A percentile compares a stretch with the other conserved stretches of the same genome.
Conservation (phyloP, 1,140 invertebrate species). For the Andrena cerasifolii region DNA sequence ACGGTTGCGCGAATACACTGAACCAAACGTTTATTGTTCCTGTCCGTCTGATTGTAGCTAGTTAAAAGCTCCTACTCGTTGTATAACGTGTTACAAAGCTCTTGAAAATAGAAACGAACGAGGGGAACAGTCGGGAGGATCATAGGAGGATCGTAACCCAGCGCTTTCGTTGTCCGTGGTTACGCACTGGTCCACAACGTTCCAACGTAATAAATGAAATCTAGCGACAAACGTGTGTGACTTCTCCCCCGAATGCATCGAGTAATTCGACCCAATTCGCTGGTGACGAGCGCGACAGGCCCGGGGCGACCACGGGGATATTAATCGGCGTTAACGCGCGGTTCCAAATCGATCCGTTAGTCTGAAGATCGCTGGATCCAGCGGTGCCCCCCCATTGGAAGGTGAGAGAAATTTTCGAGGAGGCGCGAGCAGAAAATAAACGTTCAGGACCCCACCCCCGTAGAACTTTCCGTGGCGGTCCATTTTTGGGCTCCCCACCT, state of each 20-base stretch:
- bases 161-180: background rate
- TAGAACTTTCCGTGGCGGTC: constrained; percentile 73
- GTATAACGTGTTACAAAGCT: constrained; percentile 48
- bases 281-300: background rate
- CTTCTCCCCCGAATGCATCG: background rate
- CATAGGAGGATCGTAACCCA: too few relatives aligned
- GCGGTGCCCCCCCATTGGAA: constrained; percentile 13
- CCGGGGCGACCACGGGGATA: background rate
- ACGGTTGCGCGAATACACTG: background rate
- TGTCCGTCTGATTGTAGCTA: constrained; percentile 35
- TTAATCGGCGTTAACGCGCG: background rate
- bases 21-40: background rate
- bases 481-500: constrained; percentile 82
- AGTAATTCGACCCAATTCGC: constrained; percentile 1
- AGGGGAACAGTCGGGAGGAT: background rate
- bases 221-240: background rate
- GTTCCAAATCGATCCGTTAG: background rate
- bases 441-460: constrained; percentile 61
- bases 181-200: too few relatives aligned
- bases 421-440: constrained; percentile 69
- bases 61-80: constrained; percentile 49
- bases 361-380: constrained; percentile 13
- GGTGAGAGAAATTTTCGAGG: constrained; percentile 51
- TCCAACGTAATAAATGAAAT: too few relatives aligned
- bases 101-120: constrained; percentile 12